These are phyloP conservation scores for Virgularia gustaviana DNA, from an alignment of 92 coral and sea anemone genomes.

Conservation along the genomic window DNA sequence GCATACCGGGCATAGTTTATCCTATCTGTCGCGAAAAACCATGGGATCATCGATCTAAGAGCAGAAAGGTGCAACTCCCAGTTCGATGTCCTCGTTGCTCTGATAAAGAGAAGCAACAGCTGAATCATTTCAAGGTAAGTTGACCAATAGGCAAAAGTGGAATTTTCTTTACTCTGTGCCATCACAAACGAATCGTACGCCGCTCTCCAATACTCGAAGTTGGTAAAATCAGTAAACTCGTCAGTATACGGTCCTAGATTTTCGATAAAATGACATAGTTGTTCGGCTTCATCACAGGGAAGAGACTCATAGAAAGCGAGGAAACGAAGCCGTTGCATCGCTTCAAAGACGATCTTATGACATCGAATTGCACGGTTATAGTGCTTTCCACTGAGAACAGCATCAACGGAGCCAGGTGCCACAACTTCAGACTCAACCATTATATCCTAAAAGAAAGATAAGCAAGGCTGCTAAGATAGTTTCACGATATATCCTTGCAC, in stretches of 20 bases:
- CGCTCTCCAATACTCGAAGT: not conserved
- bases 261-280: too few relatives aligned
- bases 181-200: not conserved
- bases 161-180: not conserved
- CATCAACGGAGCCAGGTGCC: not conserved
- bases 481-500: too few relatives aligned
- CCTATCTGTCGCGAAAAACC: not conserved
- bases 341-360: not conserved
- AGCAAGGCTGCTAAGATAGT: too few relatives aligned
- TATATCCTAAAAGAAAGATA: too few relatives aligned
- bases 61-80: not conserved
- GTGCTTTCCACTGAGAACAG: conserved; percentile 9
- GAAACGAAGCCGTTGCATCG: not conserved
- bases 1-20: not conserved
- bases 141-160: not conserved
- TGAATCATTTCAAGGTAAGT: not conserved
- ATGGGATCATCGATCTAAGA: too few relatives aligned
- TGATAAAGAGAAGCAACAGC: not conserved
- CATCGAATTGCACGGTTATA: not conserved
- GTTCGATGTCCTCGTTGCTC: conserved; percentile 13
- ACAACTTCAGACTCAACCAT: conserved; percentile 12
- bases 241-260: too few relatives aligned
- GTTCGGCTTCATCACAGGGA: not conserved
- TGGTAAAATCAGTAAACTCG: too few relatives aligned
- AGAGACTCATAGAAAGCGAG: not conserved